Conservation (phyloP, 1,140 invertebrate genomes). For the Hypsibius dujardini region DNA sequence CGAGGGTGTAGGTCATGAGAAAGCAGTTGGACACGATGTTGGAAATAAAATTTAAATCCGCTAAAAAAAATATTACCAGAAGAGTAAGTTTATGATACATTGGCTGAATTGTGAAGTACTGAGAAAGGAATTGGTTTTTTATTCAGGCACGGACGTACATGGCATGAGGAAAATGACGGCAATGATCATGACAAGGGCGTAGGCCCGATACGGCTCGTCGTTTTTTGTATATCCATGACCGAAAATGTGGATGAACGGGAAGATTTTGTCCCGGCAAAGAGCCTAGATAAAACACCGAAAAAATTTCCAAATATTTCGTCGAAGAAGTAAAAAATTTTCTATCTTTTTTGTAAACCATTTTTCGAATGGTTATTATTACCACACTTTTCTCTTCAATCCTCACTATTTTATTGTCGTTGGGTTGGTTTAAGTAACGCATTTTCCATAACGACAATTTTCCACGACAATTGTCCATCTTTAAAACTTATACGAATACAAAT, state of each 20-base stretch:
- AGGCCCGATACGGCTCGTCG: conserved; percentile 78
- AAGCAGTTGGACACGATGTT: conserved; percentile 91
- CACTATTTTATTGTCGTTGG: too few relatives aligned
- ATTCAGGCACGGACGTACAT: conserved; percentile 41
- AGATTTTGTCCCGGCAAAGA: conserved; percentile 78
- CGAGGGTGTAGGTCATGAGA: conserved; percentile 78
- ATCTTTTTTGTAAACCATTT: too few relatives aligned
- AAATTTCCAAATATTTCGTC: not conserved
- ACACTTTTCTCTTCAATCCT: too few relatives aligned
- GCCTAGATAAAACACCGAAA: conserved; percentile 51
- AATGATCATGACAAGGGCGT: conserved; percentile 71
- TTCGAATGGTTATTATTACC: too few relatives aligned
- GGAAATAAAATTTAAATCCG: conserved; percentile 59
- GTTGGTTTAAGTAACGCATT: too few relatives aligned
- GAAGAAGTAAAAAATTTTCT: too few relatives aligned
- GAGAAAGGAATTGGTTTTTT: conserved; percentile 16
- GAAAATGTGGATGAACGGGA: conserved; percentile 77
- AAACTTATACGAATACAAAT: too few relatives aligned
- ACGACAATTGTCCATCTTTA: too few relatives aligned
- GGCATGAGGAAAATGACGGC: conserved; percentile 68
- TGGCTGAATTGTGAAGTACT: conserved; percentile 14
- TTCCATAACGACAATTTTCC: too few relatives aligned
- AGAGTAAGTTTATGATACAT: too few relatives aligned
- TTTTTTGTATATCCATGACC: conserved; percentile 81
- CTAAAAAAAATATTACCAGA: conserved; percentile 18